phyloP scores from a whole-genome alignment of 1,140 invertebrate genomes.

The Caligus rogercresseyi region DNA sequence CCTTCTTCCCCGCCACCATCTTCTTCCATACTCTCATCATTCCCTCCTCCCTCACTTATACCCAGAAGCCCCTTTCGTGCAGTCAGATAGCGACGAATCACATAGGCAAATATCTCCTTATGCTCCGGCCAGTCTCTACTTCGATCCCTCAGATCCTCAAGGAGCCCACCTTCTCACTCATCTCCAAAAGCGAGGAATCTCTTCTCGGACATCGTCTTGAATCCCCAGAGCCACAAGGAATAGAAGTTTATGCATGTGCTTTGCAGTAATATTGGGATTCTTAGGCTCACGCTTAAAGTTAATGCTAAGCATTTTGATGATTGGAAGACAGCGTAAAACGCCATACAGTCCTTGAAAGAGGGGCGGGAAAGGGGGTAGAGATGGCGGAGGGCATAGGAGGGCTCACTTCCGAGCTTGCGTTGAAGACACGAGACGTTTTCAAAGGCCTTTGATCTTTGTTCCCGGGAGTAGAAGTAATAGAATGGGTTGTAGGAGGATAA shows the following conservation, averaged over 20 bases:
- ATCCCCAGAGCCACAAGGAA: background rate
- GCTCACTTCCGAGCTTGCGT: slow-evolving; percentile 30
- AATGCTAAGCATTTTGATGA: slow-evolving; percentile 2
- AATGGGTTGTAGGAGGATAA: slow-evolving; percentile 84
- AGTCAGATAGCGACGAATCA: background rate
- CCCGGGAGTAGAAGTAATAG: slow-evolving; percentile 74
- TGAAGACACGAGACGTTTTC: slow-evolving; percentile 43
- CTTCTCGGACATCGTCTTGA: slow-evolving; percentile 1
- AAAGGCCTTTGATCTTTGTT: slow-evolving; percentile 62
- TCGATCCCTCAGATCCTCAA: background rate
- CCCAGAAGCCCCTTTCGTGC: background rate
- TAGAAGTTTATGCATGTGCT: background rate
- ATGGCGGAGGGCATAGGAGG: slow-evolving; percentile 77
- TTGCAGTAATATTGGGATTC: background rate
- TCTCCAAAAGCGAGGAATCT: slow-evolving; percentile 16
- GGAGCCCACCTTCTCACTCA: slow-evolving; percentile 21
- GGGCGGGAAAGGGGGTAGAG: slow-evolving; percentile 53
- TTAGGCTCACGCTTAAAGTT: background rate
- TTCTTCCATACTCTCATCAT: too few relatives aligned
- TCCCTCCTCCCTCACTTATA: too few relatives aligned
- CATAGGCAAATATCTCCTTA: background rate
- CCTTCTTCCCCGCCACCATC: background rate
- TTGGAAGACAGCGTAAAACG: slow-evolving; percentile 68
- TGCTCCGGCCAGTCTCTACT: background rate
- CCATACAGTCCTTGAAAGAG: slow-evolving; percentile 59